phyloP scores from a whole-genome alignment of 2,888 invertebrate species.

The Euzetes globulus region DNA sequence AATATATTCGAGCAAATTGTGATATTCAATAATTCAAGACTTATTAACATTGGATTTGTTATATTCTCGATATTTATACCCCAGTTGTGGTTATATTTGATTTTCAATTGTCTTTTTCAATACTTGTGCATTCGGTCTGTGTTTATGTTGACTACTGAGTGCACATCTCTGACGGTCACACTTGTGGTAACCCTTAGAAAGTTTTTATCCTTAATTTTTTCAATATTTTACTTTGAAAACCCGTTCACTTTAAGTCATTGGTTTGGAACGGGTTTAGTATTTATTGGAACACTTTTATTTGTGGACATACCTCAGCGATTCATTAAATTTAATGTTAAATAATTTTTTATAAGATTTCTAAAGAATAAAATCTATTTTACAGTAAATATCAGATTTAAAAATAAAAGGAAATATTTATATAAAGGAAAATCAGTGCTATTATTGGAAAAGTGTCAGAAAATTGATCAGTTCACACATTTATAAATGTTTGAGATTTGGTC shows the following conservation, averaged over 20 bases:
- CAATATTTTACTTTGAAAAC: constrained; percentile 88
- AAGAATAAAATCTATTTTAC: not conserved
- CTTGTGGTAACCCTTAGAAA: constrained; percentile 91
- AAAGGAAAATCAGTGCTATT: too few relatives aligned
- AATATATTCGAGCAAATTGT: constrained; percentile 69
- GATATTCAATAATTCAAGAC: constrained; percentile 57
- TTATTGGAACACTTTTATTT: constrained; percentile 84
- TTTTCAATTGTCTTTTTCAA: constrained; percentile 78
- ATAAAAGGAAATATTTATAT: not conserved
- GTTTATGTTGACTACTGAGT: constrained; percentile 86
- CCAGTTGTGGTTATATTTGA: constrained; percentile 64
- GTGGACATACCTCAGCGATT: constrained; percentile 55
- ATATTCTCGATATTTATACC: constrained; percentile 57
- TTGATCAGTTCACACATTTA: too few relatives aligned
- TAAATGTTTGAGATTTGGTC: too few relatives aligned
- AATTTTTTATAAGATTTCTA: not conserved
- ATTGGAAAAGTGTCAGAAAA: too few relatives aligned
- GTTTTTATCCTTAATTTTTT: constrained; percentile 88
- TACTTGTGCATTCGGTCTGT: constrained; percentile 70
- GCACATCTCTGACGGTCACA: constrained; percentile 86
- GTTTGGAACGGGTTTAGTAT: constrained; percentile 81
- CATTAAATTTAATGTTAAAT: not conserved
- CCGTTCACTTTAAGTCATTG: constrained; percentile 86
- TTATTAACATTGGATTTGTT: constrained; percentile 40
- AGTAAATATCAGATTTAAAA: not conserved